Conservation (phyloP, 2,113 vertebrate genomes). For the Hippocampus guttulatus region DNA sequence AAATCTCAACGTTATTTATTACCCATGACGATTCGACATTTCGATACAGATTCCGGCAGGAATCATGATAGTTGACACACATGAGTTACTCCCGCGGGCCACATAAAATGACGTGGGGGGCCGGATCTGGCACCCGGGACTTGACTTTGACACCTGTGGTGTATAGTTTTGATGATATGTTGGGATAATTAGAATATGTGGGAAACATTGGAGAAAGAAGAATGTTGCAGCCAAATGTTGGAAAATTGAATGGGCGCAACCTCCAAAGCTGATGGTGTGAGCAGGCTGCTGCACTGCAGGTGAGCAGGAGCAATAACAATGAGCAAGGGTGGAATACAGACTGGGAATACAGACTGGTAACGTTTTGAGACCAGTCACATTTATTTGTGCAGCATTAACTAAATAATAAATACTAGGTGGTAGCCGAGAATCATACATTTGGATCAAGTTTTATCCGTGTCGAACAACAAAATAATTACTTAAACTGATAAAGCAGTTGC, state of each 20-base stretch:
- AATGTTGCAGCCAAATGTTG: slow-evolving; percentile 16
- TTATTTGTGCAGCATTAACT: slow-evolving; percentile 16
- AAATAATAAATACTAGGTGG: neutral
- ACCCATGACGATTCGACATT: no score
- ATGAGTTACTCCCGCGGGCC: no score
- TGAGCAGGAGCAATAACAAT: slow-evolving; percentile 2
- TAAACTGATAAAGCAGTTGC: slow-evolving; percentile 36
- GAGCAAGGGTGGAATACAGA: neutral
- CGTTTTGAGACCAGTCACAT: slow-evolving; percentile 26
- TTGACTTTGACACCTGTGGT: no score
- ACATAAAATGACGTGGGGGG: no score
- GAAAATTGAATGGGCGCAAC: slow-evolving; percentile 7
- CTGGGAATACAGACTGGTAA: slow-evolving; percentile 4
- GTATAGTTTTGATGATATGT: no score
- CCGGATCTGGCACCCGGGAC: no score
- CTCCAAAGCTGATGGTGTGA: slow-evolving; percentile 10
- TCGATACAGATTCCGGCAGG: no score
- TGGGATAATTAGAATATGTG: slow-evolving; percentile 3
- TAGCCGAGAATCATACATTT: neutral
- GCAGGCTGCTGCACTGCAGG: slow-evolving; percentile 20
- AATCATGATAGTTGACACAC: no score
- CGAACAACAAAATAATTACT: slow-evolving; percentile 42
- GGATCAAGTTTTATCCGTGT: slow-evolving; percentile 22
- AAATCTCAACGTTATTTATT: no score
- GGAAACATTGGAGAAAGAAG: slow-evolving; percentile 31